Conservation (phyloP, 2,113 vertebrate species). For the Sclerurus mexicanus region DNA sequence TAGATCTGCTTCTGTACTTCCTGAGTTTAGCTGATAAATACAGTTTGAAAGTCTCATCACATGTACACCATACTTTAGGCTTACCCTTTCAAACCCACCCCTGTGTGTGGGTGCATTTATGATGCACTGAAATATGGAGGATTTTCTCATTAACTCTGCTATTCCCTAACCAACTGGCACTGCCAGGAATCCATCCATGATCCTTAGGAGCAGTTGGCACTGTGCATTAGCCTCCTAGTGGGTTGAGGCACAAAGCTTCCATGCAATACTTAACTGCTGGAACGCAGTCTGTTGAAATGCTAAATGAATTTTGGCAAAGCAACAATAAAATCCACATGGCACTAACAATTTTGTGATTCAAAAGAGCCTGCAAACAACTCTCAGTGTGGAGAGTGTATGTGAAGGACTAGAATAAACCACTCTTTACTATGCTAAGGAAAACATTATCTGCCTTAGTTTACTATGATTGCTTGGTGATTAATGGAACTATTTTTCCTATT, state of each 20-base stretch:
- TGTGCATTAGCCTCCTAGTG: conserved; percentile 60
- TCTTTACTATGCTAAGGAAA: not conserved
- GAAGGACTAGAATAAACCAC: not conserved
- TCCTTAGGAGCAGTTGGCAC: conserved; percentile 57
- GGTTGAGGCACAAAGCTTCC: conserved; percentile 20
- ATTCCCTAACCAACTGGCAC: conserved; percentile 43
- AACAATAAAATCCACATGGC: not conserved
- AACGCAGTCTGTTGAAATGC: conserved; percentile 55
- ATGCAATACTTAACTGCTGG: conserved; percentile 46
- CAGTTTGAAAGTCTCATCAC: not conserved
- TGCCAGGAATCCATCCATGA: conserved; percentile 59
- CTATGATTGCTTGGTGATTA: not conserved
- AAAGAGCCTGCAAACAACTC: not conserved
- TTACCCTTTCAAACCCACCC: not conserved
- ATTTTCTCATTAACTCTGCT: conserved; percentile 55
- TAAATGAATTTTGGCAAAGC: conserved; percentile 58
- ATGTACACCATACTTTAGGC: not conserved
- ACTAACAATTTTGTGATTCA: not conserved
- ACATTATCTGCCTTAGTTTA: not conserved
- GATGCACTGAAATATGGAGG: conserved; percentile 19
- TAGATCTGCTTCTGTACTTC: not conserved
- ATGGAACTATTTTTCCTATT: not conserved
- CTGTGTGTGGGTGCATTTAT: not conserved
- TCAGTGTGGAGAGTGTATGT: not conserved
- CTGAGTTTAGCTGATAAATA: not conserved